These are phyloP conservation scores for crab-eating macaque (Macaca fascicularis) DNA, from an alignment of 2,113 vertebrate genomes.

Conservation along the genomic window DNA sequence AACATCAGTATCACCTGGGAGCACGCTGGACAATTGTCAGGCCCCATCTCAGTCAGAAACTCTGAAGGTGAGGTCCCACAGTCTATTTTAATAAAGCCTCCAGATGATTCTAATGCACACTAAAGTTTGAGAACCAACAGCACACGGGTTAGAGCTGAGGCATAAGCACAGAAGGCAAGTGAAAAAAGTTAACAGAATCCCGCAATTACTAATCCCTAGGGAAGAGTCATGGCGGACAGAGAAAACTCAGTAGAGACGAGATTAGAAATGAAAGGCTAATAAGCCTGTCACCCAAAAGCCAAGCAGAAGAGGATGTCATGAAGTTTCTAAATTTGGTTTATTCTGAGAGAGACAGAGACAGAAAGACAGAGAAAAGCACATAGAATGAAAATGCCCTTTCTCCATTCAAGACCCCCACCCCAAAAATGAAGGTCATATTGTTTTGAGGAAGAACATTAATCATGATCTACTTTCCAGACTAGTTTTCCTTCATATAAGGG, in stretches of 20 bases:
- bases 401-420: neutral
- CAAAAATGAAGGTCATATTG: neutral
- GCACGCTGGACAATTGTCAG: neutral
- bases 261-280: neutral
- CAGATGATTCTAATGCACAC: neutral
- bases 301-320: neutral
- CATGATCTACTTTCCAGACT: neutral
- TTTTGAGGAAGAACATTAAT: slow-evolving; percentile 16
- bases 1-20: neutral
- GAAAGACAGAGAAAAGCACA: neutral
- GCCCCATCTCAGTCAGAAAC: neutral
- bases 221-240: neutral
- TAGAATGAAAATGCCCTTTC: neutral
- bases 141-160: neutral
- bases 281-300: neutral
- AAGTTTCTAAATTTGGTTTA: slow-evolving; percentile 41
- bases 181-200: neutral
- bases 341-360: neutral
- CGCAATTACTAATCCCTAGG: neutral
- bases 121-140: slow-evolving; percentile 26
- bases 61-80: neutral
- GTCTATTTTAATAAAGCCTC: neutral
- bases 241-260: slow-evolving; percentile 19
- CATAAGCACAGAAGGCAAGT: neutral
- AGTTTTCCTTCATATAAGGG: slow-evolving; percentile 18